Evolutionary conservation across 2,888 invertebrate species (phyloP).

Genomic region (Parnassius smintheus): DNA sequence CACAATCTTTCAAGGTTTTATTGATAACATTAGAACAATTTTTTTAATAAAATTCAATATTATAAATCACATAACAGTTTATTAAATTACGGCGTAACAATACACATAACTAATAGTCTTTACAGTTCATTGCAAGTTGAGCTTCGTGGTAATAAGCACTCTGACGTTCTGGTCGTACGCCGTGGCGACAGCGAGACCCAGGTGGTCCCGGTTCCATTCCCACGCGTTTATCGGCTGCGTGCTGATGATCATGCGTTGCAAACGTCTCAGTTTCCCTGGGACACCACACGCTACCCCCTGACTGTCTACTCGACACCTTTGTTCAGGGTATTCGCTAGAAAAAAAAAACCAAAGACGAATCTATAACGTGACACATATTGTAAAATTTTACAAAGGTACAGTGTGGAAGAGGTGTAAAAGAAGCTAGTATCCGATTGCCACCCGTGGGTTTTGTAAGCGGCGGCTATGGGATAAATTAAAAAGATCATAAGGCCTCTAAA

Average conservation of each 20-base stretch:
- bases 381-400: too few relatives aligned
- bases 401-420: too few relatives aligned
- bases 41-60: too few relatives aligned
- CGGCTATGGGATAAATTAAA: too few relatives aligned
- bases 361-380: too few relatives aligned
- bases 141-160: slow-evolving; percentile 92
- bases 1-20: too few relatives aligned
- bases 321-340: slow-evolving; percentile 86
- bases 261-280: slow-evolving; percentile 85
- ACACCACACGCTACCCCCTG: slow-evolving; percentile 89
- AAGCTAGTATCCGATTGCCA: too few relatives aligned
- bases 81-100: not conserved
- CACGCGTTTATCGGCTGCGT: slow-evolving; percentile 93
- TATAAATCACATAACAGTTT: not conserved
- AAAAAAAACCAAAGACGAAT: not conserved
- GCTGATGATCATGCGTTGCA: slow-evolving; percentile 91
- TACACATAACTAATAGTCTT: not conserved
- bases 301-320: slow-evolving; percentile 84
- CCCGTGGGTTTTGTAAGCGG: too few relatives aligned
- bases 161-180: slow-evolving; percentile 95
- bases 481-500: too few relatives aligned
- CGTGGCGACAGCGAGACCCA: slow-evolving; percentile 92
- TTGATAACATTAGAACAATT: too few relatives aligned
- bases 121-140: slow-evolving; percentile 82
- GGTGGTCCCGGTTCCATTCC: slow-evolving; percentile 96